Conservation (phyloP, 2,888 invertebrate species). For the Patella depressa region DNA sequence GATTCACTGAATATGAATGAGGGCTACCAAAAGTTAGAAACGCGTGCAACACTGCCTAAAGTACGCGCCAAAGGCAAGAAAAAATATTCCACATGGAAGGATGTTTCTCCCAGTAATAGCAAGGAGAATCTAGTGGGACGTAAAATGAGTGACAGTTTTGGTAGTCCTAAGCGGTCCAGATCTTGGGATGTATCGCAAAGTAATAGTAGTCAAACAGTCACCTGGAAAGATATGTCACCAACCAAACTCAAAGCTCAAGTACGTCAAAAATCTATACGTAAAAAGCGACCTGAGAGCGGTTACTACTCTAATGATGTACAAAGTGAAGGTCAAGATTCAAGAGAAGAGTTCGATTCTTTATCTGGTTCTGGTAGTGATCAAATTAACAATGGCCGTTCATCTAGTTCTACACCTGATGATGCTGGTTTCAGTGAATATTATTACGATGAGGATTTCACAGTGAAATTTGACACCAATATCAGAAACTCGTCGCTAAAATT, state of each 20-base stretch:
- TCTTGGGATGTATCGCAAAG: slow-evolving; percentile 30
- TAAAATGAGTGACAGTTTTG: slow-evolving; percentile 21
- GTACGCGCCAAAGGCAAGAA: slow-evolving; percentile 21
- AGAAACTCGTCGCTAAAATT: slow-evolving; percentile 50
- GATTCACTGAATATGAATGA: not conserved
- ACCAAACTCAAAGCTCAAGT: slow-evolving; percentile 40
- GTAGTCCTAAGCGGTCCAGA: slow-evolving; percentile 32
- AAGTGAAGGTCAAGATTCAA: slow-evolving; percentile 38
- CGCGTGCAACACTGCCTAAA: slow-evolving; percentile 19
- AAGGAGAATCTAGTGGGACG: slow-evolving; percentile 23
- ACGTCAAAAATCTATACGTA: not conserved
- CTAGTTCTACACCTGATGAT: slow-evolving; percentile 55
- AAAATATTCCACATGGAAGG: slow-evolving; percentile 38
- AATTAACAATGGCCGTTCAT: slow-evolving; percentile 15
- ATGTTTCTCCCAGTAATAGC: slow-evolving; percentile 38
- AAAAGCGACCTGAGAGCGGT: slow-evolving; percentile 45
- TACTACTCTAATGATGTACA: slow-evolving; percentile 48
- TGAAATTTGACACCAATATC: slow-evolving; percentile 64
- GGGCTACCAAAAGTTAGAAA: slow-evolving; percentile 4
- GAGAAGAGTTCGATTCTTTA: slow-evolving; percentile 45
- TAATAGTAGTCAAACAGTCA: slow-evolving; percentile 39
- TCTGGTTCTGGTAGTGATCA: slow-evolving; percentile 34
- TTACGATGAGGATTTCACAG: slow-evolving; percentile 68
- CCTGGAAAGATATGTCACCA: slow-evolving; percentile 59
- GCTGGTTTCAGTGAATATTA: slow-evolving; percentile 66